Percentiles rank a stretch among this genome's conserved stretches.
Conservation (phyloP, 2,888 invertebrate genomes). For the Cheilosia vernalis region DNA sequence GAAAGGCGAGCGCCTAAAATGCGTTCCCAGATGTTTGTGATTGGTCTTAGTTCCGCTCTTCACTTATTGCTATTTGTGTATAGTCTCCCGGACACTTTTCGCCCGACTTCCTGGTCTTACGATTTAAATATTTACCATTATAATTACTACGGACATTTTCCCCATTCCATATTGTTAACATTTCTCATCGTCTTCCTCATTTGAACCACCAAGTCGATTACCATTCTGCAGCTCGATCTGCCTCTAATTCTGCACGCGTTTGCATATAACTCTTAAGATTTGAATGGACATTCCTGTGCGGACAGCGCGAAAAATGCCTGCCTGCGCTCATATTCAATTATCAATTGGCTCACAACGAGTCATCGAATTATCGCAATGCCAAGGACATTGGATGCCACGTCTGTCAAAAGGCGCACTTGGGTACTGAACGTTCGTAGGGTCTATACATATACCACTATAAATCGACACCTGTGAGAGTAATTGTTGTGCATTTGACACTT, state of each 20-base stretch:
- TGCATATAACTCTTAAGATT: background rate
- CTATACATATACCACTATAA: slow-evolving; percentile 1
- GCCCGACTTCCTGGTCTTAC: too few species aligned
- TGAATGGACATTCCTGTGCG: slow-evolving; percentile 7
- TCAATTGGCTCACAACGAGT: slow-evolving; percentile 17
- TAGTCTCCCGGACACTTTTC: too few species aligned
- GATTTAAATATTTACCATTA: too few species aligned
- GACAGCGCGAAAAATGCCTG: background rate
- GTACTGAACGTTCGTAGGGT: slow-evolving; percentile 28
- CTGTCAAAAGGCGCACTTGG: slow-evolving; percentile 12
- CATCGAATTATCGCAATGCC: slow-evolving; percentile 52
- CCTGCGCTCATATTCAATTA: slow-evolving; percentile 10
- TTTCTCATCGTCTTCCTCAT: too few species aligned
- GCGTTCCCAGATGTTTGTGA: too few species aligned
- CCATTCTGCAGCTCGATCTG: background rate
- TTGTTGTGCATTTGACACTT: slow-evolving; percentile 73
- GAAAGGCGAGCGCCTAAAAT: too few species aligned
- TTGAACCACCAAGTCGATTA: too few species aligned
- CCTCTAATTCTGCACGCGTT: background rate
- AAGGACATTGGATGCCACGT: slow-evolving; percentile 51
- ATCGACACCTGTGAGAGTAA: slow-evolving; percentile 63
- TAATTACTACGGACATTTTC: too few species aligned
- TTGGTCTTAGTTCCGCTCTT: too few species aligned
- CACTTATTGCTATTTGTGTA: too few species aligned
- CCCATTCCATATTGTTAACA: too few species aligned